Percentiles rank a stretch among this genome's conserved stretches.
Evolutionary conservation across 2,888 invertebrate genomes (phyloP).

Genomic region (Halictus quadricinctus): DNA sequence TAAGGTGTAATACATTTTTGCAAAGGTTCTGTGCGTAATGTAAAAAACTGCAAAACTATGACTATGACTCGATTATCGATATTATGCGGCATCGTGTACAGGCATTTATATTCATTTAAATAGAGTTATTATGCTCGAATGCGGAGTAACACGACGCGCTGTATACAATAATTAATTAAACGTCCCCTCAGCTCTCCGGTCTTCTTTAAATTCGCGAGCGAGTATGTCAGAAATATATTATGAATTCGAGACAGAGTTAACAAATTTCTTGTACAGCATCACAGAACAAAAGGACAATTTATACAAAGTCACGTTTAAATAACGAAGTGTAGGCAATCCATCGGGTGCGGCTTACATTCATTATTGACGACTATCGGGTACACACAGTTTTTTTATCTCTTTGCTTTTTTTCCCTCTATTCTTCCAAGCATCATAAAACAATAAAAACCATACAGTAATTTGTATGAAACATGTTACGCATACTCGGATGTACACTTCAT

Average conservation of each 20-base stretch:
- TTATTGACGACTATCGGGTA: constrained; percentile 69
- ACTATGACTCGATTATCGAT: constrained; percentile 58
- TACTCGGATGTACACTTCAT: constrained; percentile 40
- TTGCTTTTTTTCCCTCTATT: neutral
- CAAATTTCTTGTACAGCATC: constrained; percentile 37
- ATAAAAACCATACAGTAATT: constrained; percentile 52
- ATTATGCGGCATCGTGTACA: constrained; percentile 59
- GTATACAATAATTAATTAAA: constrained; percentile 41
- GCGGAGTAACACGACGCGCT: constrained; percentile 43
- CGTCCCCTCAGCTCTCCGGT: constrained; percentile 23
- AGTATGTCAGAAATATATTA: constrained; percentile 24
- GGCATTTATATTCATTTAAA: constrained; percentile 46
- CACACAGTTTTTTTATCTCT: constrained; percentile 11
- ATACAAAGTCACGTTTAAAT: constrained; percentile 53
- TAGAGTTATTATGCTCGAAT: constrained; percentile 50
- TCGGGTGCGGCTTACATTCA: constrained; percentile 67
- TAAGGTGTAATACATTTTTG: constrained; percentile 53
- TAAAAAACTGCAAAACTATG: constrained; percentile 63
- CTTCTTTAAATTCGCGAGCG: neutral
- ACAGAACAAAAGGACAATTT: constrained; percentile 52
- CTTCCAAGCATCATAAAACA: constrained; percentile 45
- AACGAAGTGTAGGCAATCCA: constrained; percentile 60
- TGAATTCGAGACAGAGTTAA: constrained; percentile 15
- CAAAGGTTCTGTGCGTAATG: constrained; percentile 56
- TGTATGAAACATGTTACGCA: constrained; percentile 38